These are phyloP conservation scores for Antitype chi DNA, from an alignment of 2,888 invertebrate genomes.

Conservation along the genomic window DNA sequence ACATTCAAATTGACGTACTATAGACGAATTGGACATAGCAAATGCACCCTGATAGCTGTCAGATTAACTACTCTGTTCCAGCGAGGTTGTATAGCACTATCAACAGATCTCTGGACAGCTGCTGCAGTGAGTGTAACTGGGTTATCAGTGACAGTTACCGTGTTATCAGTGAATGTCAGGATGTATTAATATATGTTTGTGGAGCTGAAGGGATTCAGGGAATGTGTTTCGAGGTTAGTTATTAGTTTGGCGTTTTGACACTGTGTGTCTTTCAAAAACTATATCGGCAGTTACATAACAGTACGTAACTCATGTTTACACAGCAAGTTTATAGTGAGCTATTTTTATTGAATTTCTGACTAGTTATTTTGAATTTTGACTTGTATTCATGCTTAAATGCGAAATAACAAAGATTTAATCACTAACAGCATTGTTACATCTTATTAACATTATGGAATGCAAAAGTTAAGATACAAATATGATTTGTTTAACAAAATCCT, in stretches of 20 bases:
- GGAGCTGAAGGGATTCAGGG: background rate
- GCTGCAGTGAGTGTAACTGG: background rate
- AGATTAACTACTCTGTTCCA: background rate
- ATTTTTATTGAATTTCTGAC: too few species aligned
- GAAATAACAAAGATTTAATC: background rate
- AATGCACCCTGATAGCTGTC: background rate
- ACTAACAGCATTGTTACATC: background rate
- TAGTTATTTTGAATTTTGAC: background rate
- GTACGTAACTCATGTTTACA: background rate
- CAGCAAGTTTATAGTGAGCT: too few species aligned
- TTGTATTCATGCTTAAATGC: too few species aligned
- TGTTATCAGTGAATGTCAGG: too few species aligned
- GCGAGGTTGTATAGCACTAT: background rate
- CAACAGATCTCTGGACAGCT: conserved; percentile 1
- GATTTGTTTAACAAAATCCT: too few species aligned
- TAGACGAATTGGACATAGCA: background rate
- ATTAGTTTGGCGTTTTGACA: background rate
- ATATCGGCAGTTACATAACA: background rate
- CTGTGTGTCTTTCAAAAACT: too few species aligned
- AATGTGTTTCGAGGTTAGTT: background rate
- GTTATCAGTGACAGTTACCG: background rate
- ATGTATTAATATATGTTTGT: background rate
- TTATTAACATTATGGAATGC: background rate
- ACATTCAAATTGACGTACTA: background rate
- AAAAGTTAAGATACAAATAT: background rate